Base-by-base conservation (phyloP, 2,888 invertebrate genomes). In the Drosophila diplacantha region DNA sequence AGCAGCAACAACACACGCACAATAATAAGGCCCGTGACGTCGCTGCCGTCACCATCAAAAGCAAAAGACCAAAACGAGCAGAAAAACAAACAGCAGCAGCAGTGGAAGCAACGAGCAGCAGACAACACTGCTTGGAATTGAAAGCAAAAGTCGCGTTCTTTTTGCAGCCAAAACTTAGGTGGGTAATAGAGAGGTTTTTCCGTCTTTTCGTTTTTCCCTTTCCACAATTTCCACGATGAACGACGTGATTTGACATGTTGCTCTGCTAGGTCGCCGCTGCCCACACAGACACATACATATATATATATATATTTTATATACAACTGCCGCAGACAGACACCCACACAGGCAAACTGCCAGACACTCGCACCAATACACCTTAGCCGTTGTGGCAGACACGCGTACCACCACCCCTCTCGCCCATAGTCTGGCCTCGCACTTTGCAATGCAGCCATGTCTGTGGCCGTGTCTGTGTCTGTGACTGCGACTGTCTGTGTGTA, bases 221-320 rank as follows among this genome's bases (percentile, higher is more conserved):
- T 62, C 34, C 35, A 43, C 52, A 26, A 52, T 61, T 52, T 41
- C 44, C 52, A 46, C 62, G 52, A 52, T 56, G 80, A 76, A 31
- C 53, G 43, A 44, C 51, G 77, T 78, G 77, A 81, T 81, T 77
- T 78, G 77, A 81, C 77, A 77, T 77, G 77, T 81, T 77, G 77
- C 79, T 51, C 58, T 70, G 69, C 43, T 52, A 68, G 77, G 80
- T 75, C 74, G 72, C 57, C 65, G 55, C 65, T 65, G 70, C 70
- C 60, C 54, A 43, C 56, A 56, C 39, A 53, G 55, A 49, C 60
- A 53, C 54, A 35, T 24, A n/a, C 29, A 44, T 31, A 44, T 29
- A 18, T 7, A 43, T 29, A 29, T 31, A 46, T 46, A 46, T 20
- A 31, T 46, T 9, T 9, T 24, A 31, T 46, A 31, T 46, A 46